Evolutionary conservation across 2,888 invertebrate species (phyloP), one percentile per base, ranked within the genome.

Genomic region (Bibio marci): DNA sequence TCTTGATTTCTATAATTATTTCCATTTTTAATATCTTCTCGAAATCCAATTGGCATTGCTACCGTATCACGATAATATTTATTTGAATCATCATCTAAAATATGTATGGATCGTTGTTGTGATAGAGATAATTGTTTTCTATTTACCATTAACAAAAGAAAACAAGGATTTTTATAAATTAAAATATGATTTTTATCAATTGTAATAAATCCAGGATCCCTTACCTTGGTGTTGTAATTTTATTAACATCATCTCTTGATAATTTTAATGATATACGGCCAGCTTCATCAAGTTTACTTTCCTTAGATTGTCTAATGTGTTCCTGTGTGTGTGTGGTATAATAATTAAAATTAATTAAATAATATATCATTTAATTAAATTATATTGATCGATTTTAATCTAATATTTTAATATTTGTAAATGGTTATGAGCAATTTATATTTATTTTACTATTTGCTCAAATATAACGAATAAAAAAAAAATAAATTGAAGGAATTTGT

Each of bases 231-330:
- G 49, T 46, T 38, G 22, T 6, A 22, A 51, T 47, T 40, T 44
- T 44, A 15, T 44, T 44, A 45, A 62, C 50, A 46, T 61, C 61
- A 44, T 63, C 63, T 37, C 57, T 51, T n/a, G 63, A 62, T 40
- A 59, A 56, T 39, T 55, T 57, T 43, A 59, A 60, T 15, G 61
- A 62, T 35, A 51, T 50, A 40, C 60, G 54, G 1, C 73, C 76
- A 46, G 76, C 57, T 52, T 76, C 73, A 55, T 85, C 79, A 43
- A 85, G 61, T 30, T 80, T 73, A 50, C 80, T 81, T 55, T 85
- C 85, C 41, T 81, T 74, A 1, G 85, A 85, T 50, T 81, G 78
- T 6, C 80, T 68, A 51, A 83, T 76, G 57, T 77, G 75, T 49
- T 76, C 77, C 77, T 78, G 63, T 22, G 22, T 8, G n/a, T n/a